A percentile compares a stretch with the other conserved stretches of the same genome.
phyloP scores from a whole-genome alignment of 2,113 vertebrate species.

The Dicerorhinus sumatrensis region DNA sequence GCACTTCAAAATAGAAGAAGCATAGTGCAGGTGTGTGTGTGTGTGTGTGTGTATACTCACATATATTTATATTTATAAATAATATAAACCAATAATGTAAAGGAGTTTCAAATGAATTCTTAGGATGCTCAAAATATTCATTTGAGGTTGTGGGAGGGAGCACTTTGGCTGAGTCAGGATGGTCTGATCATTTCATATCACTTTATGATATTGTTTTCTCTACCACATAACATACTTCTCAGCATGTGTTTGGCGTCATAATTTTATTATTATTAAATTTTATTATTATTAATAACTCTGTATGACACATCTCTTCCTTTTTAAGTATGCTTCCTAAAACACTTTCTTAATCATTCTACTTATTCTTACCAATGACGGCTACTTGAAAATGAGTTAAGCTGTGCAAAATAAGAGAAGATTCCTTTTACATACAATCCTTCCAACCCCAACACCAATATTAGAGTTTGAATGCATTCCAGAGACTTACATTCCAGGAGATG shows the following conservation, averaged over 20 bases:
- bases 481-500: constrained; percentile 33
- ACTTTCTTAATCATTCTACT: not conserved
- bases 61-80: not conserved
- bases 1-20: too few species aligned
- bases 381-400: too few species aligned
- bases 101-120: not conserved
- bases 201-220: too few species aligned
- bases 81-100: not conserved
- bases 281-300: not conserved
- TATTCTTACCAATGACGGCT: too few species aligned
- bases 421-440: not conserved
- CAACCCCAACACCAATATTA: not conserved
- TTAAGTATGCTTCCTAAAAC: not conserved
- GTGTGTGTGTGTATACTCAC: too few species aligned
- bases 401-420: not conserved
- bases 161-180: not conserved
- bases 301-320: not conserved
- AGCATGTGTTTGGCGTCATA: not conserved
- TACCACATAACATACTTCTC: not conserved
- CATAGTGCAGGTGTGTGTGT: too few species aligned
- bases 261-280: too few species aligned
- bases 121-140: not conserved
- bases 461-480: not conserved
- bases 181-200: too few species aligned
- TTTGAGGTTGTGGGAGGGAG: not conserved